Conservation (phyloP, 2,888 invertebrate species). For the Carabus problematicus region DNA sequence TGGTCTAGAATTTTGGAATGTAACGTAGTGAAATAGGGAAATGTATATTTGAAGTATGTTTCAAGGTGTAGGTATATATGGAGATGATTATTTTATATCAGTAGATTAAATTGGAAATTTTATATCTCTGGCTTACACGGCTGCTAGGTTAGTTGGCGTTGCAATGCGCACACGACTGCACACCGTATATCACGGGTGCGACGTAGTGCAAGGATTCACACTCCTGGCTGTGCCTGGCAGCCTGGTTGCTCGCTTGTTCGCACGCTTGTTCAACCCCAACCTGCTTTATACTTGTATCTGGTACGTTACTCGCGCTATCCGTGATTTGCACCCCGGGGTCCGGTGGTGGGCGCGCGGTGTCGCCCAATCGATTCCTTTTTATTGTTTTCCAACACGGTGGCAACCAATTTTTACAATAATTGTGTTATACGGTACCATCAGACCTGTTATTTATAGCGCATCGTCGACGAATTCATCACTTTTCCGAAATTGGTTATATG, state of each 20-base stretch:
- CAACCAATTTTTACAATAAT: slow-evolving; percentile 40
- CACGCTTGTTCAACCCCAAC: no score
- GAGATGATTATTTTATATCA: no score
- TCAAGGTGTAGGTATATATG: no score
- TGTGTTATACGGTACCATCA: slow-evolving; percentile 18
- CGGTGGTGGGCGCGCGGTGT: slow-evolving; percentile 2
- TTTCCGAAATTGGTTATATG: slow-evolving; percentile 3
- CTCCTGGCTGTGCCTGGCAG: neutral
- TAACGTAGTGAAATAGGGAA: no score
- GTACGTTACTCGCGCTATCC: neutral
- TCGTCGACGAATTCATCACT: slow-evolving; percentile 29
- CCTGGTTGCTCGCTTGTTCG: no score
- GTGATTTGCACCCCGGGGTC: neutral
- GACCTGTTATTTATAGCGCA: slow-evolving; percentile 26
- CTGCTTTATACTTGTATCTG: no score
- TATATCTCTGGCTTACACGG: slow-evolving; percentile 6
- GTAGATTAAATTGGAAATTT: neutral
- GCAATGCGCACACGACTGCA: slow-evolving; percentile 4
- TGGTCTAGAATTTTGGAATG: no score
- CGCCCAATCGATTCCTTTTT: slow-evolving; percentile 33
- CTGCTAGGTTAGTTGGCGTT: neutral
- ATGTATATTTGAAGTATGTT: no score
- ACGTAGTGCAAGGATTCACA: neutral
- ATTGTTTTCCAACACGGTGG: slow-evolving; percentile 39
- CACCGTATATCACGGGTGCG: slow-evolving; percentile 10